Evolutionary conservation across 2,797 vertebrate genomes (phyloP), one percentile per base, ranked within the genome.

Genomic region (Megalops cyprinoides): DNA sequence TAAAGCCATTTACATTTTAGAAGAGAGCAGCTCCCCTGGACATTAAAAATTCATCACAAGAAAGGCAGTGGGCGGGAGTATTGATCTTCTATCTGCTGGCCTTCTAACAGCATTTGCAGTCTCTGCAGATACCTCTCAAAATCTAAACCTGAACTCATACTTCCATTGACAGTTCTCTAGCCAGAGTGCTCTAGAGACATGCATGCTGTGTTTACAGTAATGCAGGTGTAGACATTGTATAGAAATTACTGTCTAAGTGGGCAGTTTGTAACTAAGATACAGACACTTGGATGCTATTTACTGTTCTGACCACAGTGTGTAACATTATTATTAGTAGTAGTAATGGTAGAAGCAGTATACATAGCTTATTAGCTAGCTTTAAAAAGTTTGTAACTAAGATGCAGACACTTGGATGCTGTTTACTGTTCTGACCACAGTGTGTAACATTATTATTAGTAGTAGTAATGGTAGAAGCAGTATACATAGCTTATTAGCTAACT

Each of bases 31-130:
- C 85, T 89, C 85, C 86, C 86, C 87, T 77, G 82, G 80, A 84
- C 87, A 88, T 93, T 90, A 93, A 92, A 91, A 88, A 90, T 89
- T 86, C 86, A 92, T 91, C 90, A 88, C 84, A 90, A 86, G 84
- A 87, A 88, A 87, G 85, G 83, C 79, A 78, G 60, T 77, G 81
- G 84, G 83, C 82, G 83, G 80, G 82, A 87, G 81, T 90, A 89
- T 91, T 84, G 91, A 90, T 91, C 87, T 83, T 86, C 77, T 84
- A 79, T 87, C 84, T 81, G 49, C 85, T 84, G 77, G 83, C 85
- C 86, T 90, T 90, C 85, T 82, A 87, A 85, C 80, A 79, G 76
- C 88, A 87, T 87, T 83, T 89, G 87, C 85, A 86, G 84, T 88
- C 84, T 81, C 84, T 80, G 78, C 87, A 87, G 87, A 91, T 86